phyloP scores from a whole-genome alignment of 2,888 invertebrate species.

The Cepaea hortensis region DNA sequence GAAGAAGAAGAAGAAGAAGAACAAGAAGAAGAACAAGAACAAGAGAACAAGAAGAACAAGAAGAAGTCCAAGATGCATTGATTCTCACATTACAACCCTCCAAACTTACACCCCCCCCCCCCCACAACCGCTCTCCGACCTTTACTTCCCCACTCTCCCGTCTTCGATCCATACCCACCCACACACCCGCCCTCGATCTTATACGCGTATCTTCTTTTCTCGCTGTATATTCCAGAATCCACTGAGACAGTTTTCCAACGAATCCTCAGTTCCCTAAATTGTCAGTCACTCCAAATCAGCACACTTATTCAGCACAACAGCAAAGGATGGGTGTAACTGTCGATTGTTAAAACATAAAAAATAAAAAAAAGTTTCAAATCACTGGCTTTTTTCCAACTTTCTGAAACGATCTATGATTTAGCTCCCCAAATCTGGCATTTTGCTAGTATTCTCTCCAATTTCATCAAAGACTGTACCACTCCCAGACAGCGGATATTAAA shows the following conservation, averaged over 20 bases:
- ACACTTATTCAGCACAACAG: no score
- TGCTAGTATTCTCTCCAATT: constrained; percentile 24
- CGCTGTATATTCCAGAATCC: no score
- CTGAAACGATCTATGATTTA: constrained; percentile 12
- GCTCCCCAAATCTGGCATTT: constrained; percentile 30
- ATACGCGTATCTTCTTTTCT: no score
- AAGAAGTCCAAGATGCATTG: not conserved
- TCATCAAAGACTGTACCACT: constrained; percentile 17
- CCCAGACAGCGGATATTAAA: not conserved
- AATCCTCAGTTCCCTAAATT: not conserved
- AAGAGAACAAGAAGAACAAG: not conserved
- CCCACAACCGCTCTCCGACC: no score
- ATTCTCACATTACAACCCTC: no score
- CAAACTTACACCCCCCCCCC: no score
- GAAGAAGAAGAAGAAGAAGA: constrained; percentile 2
- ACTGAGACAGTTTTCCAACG: no score
- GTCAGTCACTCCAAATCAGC: not conserved
- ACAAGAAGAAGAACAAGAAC: not conserved
- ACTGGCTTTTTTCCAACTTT: constrained; percentile 2
- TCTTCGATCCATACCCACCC: not conserved
- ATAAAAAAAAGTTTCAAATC: not conserved
- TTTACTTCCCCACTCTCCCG: not conserved
- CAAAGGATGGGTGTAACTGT: no score
- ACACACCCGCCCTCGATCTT: no score
- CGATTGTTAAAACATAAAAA: no score